Evolutionary conservation across 2,113 vertebrate species (phyloP).

Genomic region (Philantomba maxwellii): DNA sequence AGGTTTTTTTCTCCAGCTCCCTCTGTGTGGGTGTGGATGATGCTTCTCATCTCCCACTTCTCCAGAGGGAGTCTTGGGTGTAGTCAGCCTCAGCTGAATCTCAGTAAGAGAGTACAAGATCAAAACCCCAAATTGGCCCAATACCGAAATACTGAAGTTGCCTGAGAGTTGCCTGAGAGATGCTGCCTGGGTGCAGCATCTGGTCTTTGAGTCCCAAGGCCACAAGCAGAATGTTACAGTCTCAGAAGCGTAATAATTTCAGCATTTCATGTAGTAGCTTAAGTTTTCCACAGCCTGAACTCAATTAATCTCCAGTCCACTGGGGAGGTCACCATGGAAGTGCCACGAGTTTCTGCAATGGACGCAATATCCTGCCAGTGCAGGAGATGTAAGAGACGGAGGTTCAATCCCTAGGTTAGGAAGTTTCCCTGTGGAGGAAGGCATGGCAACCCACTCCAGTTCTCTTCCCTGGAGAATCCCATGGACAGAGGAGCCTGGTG

Average conservation of each 20-base stretch:
- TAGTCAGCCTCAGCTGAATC: background rate
- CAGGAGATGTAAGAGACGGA: background rate
- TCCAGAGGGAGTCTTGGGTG: background rate
- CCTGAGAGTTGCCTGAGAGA: no score
- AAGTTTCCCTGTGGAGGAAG: background rate
- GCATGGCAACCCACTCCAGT: background rate
- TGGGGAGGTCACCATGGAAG: background rate
- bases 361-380: background rate
- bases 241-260: background rate
- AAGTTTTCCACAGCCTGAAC: background rate
- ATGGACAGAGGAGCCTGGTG: background rate
- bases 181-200: background rate
- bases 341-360: background rate
- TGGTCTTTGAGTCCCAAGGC: background rate
- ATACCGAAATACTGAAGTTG: background rate
- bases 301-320: background rate
- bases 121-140: background rate
- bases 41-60: background rate
- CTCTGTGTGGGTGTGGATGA: background rate
- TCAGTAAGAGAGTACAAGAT: background rate
- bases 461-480: background rate
- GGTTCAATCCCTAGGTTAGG: background rate
- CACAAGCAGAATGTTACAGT: background rate
- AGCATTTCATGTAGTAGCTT: background rate
- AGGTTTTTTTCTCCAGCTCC: background rate